Conservation (phyloP, 2,113 vertebrate genomes). For the Carassius carassius region DNA sequence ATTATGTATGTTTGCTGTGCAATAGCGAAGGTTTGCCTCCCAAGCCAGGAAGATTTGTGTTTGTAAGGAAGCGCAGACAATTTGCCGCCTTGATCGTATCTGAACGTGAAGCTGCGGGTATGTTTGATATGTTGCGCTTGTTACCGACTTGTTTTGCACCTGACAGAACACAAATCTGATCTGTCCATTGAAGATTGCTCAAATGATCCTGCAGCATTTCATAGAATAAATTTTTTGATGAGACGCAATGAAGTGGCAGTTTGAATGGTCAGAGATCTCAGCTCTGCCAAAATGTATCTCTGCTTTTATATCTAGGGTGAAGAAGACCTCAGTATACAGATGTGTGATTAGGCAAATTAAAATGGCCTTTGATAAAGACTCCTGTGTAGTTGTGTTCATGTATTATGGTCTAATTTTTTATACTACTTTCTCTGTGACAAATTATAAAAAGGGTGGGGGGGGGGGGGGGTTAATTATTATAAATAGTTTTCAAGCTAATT, state of each 20-base stretch:
- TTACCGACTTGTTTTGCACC: conserved; percentile 3
- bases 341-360: not conserved
- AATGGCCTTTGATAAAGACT: not conserved
- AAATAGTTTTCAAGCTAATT: not conserved
- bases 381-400: not conserved
- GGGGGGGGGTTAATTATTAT: no score
- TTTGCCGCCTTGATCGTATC: conserved; percentile 36
- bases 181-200: conserved; percentile 13
- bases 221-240: not conserved
- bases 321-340: not conserved
- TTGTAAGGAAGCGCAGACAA: conserved; percentile 27
- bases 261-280: not conserved
- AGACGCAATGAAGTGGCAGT: not conserved
- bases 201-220: not conserved
- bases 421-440: no score
- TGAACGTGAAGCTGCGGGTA: conserved; percentile 1
- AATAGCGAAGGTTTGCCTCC: conserved; percentile 29
- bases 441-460: not conserved
- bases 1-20: conserved; percentile 55
- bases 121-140: conserved; percentile 44
- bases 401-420: no score
- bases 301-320: not conserved
- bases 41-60: not conserved
- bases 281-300: not conserved
- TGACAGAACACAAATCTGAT: conserved; percentile 26